phyloP scores from a whole-genome alignment of 2,113 vertebrate species.

The Leuciscus idus region DNA sequence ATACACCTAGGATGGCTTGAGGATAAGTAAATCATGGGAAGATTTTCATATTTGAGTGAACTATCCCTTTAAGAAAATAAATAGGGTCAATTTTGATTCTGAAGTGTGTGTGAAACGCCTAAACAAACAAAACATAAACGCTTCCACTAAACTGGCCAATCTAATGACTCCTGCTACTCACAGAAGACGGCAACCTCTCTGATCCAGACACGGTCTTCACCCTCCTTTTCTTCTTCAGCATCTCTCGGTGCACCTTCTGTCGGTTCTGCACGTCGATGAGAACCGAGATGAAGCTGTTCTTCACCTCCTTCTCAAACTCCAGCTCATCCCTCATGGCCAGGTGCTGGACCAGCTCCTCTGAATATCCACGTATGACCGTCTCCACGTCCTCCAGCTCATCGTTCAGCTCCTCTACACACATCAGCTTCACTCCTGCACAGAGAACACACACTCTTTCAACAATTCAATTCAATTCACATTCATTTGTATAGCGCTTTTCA shows the following conservation, averaged over 20 bases:
- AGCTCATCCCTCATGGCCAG: constrained; percentile 92
- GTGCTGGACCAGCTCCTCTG: constrained; percentile 92
- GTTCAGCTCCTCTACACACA: constrained; percentile 83
- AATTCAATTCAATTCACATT: too few relatives aligned
- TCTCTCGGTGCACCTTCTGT: constrained; percentile 92
- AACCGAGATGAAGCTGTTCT: constrained; percentile 95
- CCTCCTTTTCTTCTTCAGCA: constrained; percentile 90
- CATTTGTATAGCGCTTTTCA: too few relatives aligned
- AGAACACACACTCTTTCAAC: not conserved
- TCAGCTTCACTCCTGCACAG: constrained; percentile 60
- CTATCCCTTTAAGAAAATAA: not conserved
- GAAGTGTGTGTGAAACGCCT: too few relatives aligned
- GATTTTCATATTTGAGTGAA: too few relatives aligned
- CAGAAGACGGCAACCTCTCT: constrained; percentile 78
- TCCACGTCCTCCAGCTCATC: constrained; percentile 88
- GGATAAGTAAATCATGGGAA: too few relatives aligned
- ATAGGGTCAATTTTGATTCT: not conserved
- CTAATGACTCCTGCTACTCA: constrained; percentile 55
- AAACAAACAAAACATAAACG: not conserved
- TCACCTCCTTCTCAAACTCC: constrained; percentile 98
- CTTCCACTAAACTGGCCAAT: not conserved
- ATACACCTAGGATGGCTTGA: too few relatives aligned
- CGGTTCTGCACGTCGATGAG: constrained; percentile 96
- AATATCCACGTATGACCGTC: constrained; percentile 84
- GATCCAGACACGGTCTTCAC: constrained; percentile 77